Conservation (phyloP, 2,113 vertebrate species). For the Rattus rattus region DNA sequence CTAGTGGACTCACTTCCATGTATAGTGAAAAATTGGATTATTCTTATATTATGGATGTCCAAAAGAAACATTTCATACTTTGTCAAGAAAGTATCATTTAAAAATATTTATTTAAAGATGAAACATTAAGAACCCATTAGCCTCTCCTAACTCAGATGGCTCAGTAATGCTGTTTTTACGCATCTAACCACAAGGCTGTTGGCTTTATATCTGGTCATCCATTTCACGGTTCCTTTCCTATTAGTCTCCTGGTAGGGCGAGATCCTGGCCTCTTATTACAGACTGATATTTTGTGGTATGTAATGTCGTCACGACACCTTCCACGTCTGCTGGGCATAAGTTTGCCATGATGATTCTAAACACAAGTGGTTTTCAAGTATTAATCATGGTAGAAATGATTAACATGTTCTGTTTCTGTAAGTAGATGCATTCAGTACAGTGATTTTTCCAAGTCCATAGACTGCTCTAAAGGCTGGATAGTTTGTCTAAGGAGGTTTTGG, state of each 20-base stretch:
- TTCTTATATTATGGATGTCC: slow-evolving; percentile 1
- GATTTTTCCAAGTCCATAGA: slow-evolving; percentile 13
- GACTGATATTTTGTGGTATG: slow-evolving; percentile 33
- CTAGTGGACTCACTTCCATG: not conserved
- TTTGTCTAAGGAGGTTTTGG: slow-evolving; percentile 1
- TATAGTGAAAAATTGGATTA: slow-evolving; percentile 8
- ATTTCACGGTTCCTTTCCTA: slow-evolving; percentile 25
- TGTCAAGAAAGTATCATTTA: slow-evolving; percentile 52
- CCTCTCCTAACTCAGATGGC: slow-evolving; percentile 3
- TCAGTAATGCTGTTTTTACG: not conserved
- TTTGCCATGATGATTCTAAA: slow-evolving; percentile 48
- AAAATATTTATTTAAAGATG: slow-evolving; percentile 54
- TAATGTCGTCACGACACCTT: slow-evolving; percentile 47
- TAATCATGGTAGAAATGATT: not conserved
- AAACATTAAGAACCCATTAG: slow-evolving; percentile 13
- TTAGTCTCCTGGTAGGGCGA: slow-evolving; percentile 19
- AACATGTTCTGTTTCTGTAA: slow-evolving; percentile 14
- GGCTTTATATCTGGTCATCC: not conserved
- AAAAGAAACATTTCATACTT: slow-evolving; percentile 13
- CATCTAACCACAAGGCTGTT: not conserved
- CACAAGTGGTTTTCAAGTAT: slow-evolving; percentile 28
- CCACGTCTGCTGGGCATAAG: not conserved
- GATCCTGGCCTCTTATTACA: not conserved
- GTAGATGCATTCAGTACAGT: not conserved
- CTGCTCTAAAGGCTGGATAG: not conserved